These are phyloP conservation scores for Oxycera nigricornis DNA, from an alignment of 2,888 invertebrate species.

Conservation along the genomic window DNA sequence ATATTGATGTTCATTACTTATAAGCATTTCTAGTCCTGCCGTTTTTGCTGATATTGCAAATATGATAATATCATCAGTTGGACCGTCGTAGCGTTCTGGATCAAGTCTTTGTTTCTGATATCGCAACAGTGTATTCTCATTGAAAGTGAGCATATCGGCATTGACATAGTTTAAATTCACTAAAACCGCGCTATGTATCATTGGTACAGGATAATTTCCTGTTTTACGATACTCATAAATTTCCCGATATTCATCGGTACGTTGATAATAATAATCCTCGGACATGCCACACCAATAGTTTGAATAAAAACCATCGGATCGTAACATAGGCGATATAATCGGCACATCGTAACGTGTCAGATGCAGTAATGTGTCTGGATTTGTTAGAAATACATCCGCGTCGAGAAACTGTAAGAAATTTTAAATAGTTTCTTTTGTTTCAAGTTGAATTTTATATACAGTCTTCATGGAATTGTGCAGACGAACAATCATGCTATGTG, in stretches of 20 bases:
- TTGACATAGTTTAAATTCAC: conserved; percentile 70
- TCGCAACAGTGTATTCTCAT: conserved; percentile 55
- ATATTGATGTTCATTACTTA: conserved; percentile 83
- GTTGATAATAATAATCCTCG: conserved; percentile 78
- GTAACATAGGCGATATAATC: conserved; percentile 84
- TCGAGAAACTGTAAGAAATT: conserved; percentile 85
- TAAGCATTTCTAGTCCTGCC: conserved; percentile 69
- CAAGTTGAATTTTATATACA: too few species aligned
- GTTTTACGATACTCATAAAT: conserved; percentile 73
- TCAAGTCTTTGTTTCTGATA: conserved; percentile 50
- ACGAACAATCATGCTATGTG: too few species aligned
- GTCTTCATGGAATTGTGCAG: too few species aligned
- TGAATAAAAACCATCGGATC: conserved; percentile 86
- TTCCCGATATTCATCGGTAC: conserved; percentile 84
- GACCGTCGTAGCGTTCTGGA: conserved; percentile 71
- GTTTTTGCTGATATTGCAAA: conserved; percentile 85
- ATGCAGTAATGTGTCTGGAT: conserved; percentile 68
- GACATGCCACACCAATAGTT: conserved; percentile 98
- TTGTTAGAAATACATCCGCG: conserved; percentile 82
- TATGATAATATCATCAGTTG: conserved; percentile 89
- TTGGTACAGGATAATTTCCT: conserved; percentile 86
- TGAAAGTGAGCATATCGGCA: conserved; percentile 77
- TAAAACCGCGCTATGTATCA: conserved; percentile 89
- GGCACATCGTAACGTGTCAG: conserved; percentile 70
- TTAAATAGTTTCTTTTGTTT: too few species aligned